Percentiles rank a stretch among this genome's conserved stretches.
Evolutionary conservation across 2,797 vertebrate genomes (phyloP).

Genomic region (Hybognathus amarus): DNA sequence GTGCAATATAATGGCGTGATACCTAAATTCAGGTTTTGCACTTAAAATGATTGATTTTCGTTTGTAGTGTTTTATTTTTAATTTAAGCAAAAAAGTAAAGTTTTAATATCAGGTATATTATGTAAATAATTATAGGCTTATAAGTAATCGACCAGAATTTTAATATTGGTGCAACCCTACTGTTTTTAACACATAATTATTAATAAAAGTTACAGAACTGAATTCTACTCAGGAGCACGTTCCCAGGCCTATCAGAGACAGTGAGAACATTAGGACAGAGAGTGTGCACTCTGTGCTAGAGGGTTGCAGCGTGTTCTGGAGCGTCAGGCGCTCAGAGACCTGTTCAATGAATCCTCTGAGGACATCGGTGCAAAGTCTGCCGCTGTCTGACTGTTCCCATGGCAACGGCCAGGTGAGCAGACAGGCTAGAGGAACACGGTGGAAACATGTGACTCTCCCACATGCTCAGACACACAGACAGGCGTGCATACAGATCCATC

Average conservation of each 20-base stretch:
- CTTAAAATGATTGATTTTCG: neutral
- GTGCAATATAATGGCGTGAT: neutral
- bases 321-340: constrained; percentile 65
- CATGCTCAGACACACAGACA: constrained; percentile 40
- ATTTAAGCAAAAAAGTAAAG: neutral
- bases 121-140: neutral
- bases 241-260: neutral
- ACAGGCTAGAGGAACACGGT: constrained; percentile 74
- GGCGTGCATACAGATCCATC: constrained; percentile 26
- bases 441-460: constrained; percentile 72
- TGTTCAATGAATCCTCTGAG: constrained; percentile 70
- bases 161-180: neutral
- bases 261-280: neutral
- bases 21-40: neutral
- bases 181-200: neutral
- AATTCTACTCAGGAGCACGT: neutral
- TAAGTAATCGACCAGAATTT: neutral
- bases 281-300: neutral
- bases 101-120: neutral
- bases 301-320: constrained; percentile 21
- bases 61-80: neutral
- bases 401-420: constrained; percentile 84
- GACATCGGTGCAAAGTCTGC: constrained; percentile 80
- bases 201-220: constrained; percentile 11
- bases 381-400: constrained; percentile 83